Conservation (phyloP, 2,888 invertebrate genomes). For the Tetranychus truncatus region DNA sequence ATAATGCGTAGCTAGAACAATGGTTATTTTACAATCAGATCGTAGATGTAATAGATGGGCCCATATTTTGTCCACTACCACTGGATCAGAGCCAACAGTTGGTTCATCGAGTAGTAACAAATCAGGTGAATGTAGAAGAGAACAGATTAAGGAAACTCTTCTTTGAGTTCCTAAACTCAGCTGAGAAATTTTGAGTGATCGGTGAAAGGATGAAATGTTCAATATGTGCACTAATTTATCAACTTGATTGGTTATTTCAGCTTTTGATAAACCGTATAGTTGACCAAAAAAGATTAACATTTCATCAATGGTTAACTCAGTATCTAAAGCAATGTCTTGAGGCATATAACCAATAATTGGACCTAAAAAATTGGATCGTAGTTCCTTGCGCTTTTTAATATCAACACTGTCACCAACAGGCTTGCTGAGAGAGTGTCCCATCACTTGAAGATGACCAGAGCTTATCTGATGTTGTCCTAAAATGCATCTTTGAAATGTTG, state of each 20-base stretch:
- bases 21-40: background rate
- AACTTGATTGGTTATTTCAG: background rate
- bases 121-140: background rate
- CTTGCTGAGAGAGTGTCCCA: background rate
- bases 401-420: background rate
- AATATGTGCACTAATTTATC: background rate
- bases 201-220: background rate
- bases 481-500: background rate
- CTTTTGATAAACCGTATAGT: background rate
- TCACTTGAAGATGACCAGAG: background rate
- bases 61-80: background rate
- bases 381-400: background rate
- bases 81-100: background rate
- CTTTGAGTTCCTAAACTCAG: background rate
- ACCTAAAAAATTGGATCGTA: background rate
- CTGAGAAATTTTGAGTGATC: background rate
- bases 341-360: constrained; percentile 1
- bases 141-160: background rate
- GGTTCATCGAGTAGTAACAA: background rate
- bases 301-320: constrained; percentile 1
- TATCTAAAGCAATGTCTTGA: background rate
- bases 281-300: background rate
- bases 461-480: background rate
- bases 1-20: background rate
- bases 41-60: background rate